phyloP scores from a whole-genome alignment of 1,140 invertebrate species.

The Pinna nobilis region DNA sequence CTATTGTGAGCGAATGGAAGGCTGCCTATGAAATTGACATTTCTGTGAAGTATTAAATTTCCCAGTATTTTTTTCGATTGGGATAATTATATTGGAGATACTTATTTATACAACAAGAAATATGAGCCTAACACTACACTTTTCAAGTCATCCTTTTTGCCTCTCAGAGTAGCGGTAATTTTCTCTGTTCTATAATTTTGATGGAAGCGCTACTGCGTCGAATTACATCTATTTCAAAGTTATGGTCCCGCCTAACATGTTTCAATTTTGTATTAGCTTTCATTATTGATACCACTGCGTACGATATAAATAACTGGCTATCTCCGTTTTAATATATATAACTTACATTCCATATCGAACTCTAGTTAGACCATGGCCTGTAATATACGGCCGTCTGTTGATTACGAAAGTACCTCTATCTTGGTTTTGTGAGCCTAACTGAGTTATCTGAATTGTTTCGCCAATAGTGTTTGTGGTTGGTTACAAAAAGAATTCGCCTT shows the following conservation, averaged over 20 bases:
- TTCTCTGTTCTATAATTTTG: too few relatives aligned
- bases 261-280: neutral
- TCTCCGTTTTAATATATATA: too few relatives aligned
- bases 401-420: too few relatives aligned
- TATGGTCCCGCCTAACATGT: neutral
- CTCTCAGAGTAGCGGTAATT: neutral
- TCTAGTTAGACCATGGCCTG: too few relatives aligned
- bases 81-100: conserved; percentile 10
- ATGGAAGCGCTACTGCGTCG: too few relatives aligned
- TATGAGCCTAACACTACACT: conserved; percentile 8
- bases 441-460: too few relatives aligned
- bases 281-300: neutral
- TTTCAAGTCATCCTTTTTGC: conserved; percentile 13
- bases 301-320: neutral
- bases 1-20: conserved; percentile 8
- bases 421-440: too few relatives aligned
- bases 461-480: too few relatives aligned
- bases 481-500: too few relatives aligned
- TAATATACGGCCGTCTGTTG: too few relatives aligned
- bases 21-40: conserved; percentile 21
- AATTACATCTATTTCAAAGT: conserved; percentile 11
- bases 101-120: conserved; percentile 17
- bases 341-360: too few relatives aligned
- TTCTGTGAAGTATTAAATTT: conserved; percentile 21
- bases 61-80: conserved; percentile 5